Percentiles rank a stretch among this genome's conserved stretches.
Conservation (phyloP, 1,140 invertebrate species). For the Drosophila leontia region DNA sequence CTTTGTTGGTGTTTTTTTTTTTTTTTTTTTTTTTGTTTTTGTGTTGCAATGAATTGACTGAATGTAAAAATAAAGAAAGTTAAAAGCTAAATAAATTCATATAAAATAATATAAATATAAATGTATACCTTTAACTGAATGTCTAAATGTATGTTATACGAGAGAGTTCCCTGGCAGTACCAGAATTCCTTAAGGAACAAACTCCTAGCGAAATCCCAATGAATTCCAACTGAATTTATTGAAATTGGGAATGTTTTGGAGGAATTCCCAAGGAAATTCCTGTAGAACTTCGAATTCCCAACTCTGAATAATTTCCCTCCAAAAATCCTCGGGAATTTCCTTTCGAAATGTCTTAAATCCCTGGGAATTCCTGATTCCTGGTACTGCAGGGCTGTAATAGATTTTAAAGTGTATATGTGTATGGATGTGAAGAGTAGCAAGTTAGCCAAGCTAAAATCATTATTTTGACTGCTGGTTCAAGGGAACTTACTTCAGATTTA, state of each 20-base stretch:
- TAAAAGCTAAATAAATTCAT: slow-evolving; percentile 31
- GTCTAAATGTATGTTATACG: slow-evolving; percentile 73
- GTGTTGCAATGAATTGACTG: slow-evolving; percentile 79
- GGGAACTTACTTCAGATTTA: slow-evolving; percentile 7
- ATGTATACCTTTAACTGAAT: slow-evolving; percentile 49
- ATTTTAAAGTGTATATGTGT: slow-evolving; percentile 53
- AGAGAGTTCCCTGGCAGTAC: slow-evolving; percentile 4
- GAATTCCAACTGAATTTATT: too few species aligned
- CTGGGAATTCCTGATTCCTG: too few species aligned
- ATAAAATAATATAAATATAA: slow-evolving; percentile 34
- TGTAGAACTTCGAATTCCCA: too few species aligned
- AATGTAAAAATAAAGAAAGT: slow-evolving; percentile 47
- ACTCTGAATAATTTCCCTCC: too few species aligned
- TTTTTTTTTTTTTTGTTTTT: slow-evolving; percentile 33
- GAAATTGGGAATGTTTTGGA: too few species aligned
- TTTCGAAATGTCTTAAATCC: too few species aligned
- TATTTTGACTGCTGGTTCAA: slow-evolving; percentile 14
- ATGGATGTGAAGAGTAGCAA: slow-evolving; percentile 10
- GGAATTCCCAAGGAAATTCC: too few species aligned
- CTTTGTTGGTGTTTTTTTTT: slow-evolving; percentile 30
- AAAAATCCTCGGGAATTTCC: too few species aligned
- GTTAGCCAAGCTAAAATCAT: slow-evolving; percentile 45
- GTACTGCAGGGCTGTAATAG: slow-evolving; percentile 39
- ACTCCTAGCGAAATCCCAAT: too few species aligned
- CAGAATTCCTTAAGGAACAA: too few species aligned